Evolutionary conservation across 2,888 invertebrate species (phyloP).

Genomic region (Diogma glabrata): DNA sequence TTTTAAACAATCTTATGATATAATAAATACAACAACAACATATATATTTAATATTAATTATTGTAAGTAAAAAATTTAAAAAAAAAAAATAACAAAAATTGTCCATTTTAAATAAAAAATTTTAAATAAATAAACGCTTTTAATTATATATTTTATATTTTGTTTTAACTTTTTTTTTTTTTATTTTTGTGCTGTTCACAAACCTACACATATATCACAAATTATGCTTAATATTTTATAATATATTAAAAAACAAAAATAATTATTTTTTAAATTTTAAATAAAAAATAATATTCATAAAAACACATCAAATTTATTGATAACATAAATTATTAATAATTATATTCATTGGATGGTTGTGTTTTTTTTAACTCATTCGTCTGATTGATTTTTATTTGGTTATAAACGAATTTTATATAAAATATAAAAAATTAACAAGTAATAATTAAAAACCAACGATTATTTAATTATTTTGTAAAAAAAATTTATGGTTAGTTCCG

Average conservation of each 20-base stretch:
- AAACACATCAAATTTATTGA: background rate
- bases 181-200: constrained; percentile 7
- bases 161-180: constrained; percentile 8
- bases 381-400: background rate
- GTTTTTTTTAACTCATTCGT: background rate
- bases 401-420: background rate
- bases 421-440: background rate
- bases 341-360: constrained; percentile 6
- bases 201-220: constrained; percentile 5
- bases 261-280: constrained; percentile 7
- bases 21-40: background rate
- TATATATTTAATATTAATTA: background rate
- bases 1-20: constrained; percentile 4
- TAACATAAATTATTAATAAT: constrained; percentile 1
- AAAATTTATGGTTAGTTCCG: constrained; percentile 5
- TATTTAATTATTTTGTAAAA: no score
- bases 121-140: constrained; percentile 2
- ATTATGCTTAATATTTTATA: constrained; percentile 6
- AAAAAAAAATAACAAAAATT: constrained; percentile 9
- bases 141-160: no score
- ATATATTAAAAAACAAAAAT: constrained; percentile 1
- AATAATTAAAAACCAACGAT: no score
- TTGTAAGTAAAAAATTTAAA: background rate
- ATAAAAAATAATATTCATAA: constrained; percentile 5
- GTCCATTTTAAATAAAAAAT: constrained; percentile 7